Base-by-base conservation (phyloP, 30 jellyfish, hydroid and myxozoan genomes). In the Hydractinia echinata region DNA sequence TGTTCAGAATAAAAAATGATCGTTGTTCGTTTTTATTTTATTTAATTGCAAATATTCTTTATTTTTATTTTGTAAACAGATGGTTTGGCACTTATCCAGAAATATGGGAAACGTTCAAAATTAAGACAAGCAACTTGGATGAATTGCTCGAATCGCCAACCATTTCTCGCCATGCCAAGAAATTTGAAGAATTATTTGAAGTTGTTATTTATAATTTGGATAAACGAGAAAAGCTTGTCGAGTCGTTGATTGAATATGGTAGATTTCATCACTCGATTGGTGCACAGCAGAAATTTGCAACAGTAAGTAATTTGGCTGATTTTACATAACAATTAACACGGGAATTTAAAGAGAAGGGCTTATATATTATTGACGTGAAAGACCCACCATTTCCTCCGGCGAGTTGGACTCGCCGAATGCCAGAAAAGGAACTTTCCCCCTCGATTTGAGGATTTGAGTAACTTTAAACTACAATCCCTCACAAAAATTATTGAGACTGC, bases 31-130 rank as follows among this genome's bases (percentile, higher is more conserved):
- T 30, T 30, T 30, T 30, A 30, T 30, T 30, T 30, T 30, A 30
- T 30, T 30, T 30, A 30, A 30, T 30, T 30, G 44, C 44, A 30
- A 30, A 30, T 30, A 30, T 30, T 30, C 44, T 30, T 1, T 30
- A 30, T 0, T 30, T 30, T 30, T 30, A 66, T 66, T 18, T 66
- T 66, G 21, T 14, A 68, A 11, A 68, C 39, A 72, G 81, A 61
- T 72, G 81, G 81, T 72, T 72, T 72, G 16, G 62, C 16, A 72
- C 81, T 21, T 72, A 72, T 72, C 81, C 81, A 1, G 81, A 72
- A 50, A 72, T 72, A 16, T 16, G 19, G 19, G 72, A 72, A 72
- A 72, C 4, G 81, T 72, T 72, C 52, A 10, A 15, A 16, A 16
- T 6, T 19, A 61, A 72, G 16, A 8, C 7, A 16, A 44, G 16